Base-by-base conservation (phyloP, 2,113 vertebrate genomes). In the Mesitornis unicolor region DNA sequence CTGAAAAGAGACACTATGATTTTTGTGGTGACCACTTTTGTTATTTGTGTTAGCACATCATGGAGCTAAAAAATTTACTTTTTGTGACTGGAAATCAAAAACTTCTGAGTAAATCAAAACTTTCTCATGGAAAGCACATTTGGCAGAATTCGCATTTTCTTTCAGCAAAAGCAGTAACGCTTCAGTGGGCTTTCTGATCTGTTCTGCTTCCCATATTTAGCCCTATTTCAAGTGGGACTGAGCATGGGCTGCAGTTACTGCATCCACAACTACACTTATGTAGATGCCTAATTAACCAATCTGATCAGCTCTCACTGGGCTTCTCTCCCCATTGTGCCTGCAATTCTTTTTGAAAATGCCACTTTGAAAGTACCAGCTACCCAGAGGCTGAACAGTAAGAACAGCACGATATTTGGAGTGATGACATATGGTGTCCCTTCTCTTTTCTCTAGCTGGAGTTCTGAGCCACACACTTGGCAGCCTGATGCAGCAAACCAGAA, bases 191-290 rank as follows among this genome's bases (percentile, higher is more conserved):
- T 90, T 96, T 90, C 81, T 91, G 78, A 94, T 77, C 59, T 0
- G 0, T 85, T 93, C 50, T 87, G 59, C 74, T 96, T 91, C 87
- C 91, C 63, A 65, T 91, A 82, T 91, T 96, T 94, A 96, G 84
- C 54, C 24, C 18, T 83, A 35, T 88, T 91, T 95, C 54, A 83
- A 94, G 51, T 76, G 63, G 50, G 42, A 67, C 42, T 80, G 81
- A 83, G 53, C 50, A 47, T 22, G 45, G 74, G 54, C 26, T 79
- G 57, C 40, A 80, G 82, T 94, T 95, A 24, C 64, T 91, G 35
- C 56, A 59, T 64, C 56, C 68, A 50, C 56, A 93, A 19, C 77
- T 70, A n/a, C 25, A 3, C 54, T 77, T 45, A 35, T 70, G 35
- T 57, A 42, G 25, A 51, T 85, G 38, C 33, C 50, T 89, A 35